Conservation (phyloP, 2,797 vertebrate genomes). For the Phrynocephalus vlangalii region DNA sequence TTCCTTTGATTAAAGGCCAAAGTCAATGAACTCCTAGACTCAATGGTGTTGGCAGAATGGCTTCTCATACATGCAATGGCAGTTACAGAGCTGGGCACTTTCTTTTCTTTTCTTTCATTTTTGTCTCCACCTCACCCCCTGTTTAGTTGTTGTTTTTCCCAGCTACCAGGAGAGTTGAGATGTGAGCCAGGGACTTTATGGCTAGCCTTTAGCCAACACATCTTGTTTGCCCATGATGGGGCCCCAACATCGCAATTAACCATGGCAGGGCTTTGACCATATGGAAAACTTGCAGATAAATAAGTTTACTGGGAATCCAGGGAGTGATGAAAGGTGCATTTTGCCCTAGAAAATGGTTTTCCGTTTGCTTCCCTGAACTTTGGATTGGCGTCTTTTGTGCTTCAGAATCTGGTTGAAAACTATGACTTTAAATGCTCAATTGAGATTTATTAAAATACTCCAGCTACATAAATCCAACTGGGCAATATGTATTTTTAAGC, state of each 20-base stretch:
- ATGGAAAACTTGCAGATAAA: constrained; percentile 18
- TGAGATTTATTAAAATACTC: constrained; percentile 69
- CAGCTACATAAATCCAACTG: constrained; percentile 66
- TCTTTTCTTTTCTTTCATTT: background rate
- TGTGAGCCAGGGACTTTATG: background rate
- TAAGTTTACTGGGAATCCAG: constrained; percentile 37
- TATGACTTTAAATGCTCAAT: constrained; percentile 55
- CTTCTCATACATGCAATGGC: too few relatives aligned
- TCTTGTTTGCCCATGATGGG: background rate
- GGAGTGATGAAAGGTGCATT: constrained; percentile 29
- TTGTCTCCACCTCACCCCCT: too few relatives aligned
- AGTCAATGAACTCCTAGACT: too few relatives aligned
- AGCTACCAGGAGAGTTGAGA: too few relatives aligned
- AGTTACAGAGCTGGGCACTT: too few relatives aligned
- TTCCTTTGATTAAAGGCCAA: too few relatives aligned
- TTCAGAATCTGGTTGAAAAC: constrained; percentile 51
- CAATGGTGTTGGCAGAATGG: too few relatives aligned
- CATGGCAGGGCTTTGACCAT: background rate
- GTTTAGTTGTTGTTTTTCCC: too few relatives aligned
- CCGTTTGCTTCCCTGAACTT: constrained; percentile 12
- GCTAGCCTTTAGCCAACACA: background rate
- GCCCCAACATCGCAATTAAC: background rate
- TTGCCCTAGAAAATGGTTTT: constrained; percentile 46
- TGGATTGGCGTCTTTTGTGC: constrained; percentile 37
- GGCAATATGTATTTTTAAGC: constrained; percentile 74